These are phyloP conservation scores for Allygus modestus DNA, from an alignment of 2,888 invertebrate genomes.

Conservation along the genomic window DNA sequence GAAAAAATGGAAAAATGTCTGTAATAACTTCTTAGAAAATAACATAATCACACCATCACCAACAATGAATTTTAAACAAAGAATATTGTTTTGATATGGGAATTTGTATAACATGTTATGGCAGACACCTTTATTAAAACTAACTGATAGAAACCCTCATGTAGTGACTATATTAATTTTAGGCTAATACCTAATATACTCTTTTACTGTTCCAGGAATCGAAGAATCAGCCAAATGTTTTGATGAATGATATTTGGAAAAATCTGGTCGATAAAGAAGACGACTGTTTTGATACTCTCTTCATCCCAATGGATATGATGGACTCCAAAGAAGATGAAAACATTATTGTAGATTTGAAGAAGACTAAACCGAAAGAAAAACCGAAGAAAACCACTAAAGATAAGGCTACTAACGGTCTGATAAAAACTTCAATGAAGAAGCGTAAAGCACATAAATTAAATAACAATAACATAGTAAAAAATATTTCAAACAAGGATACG, in stretches of 20 bases:
- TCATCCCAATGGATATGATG: constrained; percentile 10
- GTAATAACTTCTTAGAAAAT: no score
- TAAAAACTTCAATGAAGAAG: constrained; percentile 24
- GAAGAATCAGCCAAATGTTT: neutral
- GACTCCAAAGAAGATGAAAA: constrained; percentile 20
- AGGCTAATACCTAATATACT: no score
- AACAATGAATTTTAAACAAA: no score
- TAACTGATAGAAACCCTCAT: no score
- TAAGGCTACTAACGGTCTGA: neutral
- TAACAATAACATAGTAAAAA: neutral
- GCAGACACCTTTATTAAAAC: no score
- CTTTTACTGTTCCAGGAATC: constrained; percentile 19
- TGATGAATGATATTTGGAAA: constrained; percentile 52
- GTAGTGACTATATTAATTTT: no score
- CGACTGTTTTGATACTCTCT: constrained; percentile 7
- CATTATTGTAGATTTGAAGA: constrained; percentile 22
- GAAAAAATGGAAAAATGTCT: no score
- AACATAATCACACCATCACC: no score
- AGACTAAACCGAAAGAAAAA: constrained; percentile 31
- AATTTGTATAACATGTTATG: no score
- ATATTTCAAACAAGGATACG: constrained; percentile 13
- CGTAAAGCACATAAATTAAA: constrained; percentile 17
- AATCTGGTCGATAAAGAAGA: constrained; percentile 24
- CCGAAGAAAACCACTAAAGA: constrained; percentile 6
- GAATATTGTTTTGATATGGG: no score